Evolutionary conservation across 2,888 invertebrate species (phyloP).

Genomic region (Microctonus hyperodae): DNA sequence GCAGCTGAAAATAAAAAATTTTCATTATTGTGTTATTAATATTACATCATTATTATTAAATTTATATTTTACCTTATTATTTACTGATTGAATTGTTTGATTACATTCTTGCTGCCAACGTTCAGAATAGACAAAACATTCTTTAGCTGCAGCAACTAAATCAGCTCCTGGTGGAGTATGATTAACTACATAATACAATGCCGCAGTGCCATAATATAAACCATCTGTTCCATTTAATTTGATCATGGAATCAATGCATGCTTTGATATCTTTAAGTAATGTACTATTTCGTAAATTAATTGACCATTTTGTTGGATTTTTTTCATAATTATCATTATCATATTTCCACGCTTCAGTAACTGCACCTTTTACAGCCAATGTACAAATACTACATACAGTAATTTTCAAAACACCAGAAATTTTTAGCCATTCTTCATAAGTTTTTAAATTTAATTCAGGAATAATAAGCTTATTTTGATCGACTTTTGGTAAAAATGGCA

Average conservation of each 20-base stretch:
- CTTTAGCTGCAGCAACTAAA: conserved; percentile 64
- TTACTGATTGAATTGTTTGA: conserved; percentile 31
- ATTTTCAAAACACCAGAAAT: conserved; percentile 60
- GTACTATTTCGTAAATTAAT: conserved; percentile 44
- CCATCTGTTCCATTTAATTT: conserved; percentile 44
- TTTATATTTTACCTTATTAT: conserved; percentile 38
- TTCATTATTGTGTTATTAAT: not conserved
- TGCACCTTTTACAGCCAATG: conserved; percentile 64
- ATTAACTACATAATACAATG: conserved; percentile 60
- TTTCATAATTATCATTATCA: conserved; percentile 24
- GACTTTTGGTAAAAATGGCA: conserved; percentile 61
- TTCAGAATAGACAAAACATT: conserved; percentile 64
- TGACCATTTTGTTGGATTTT: conserved; percentile 42
- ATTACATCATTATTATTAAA: not conserved
- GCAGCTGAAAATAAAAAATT: conserved; percentile 26
- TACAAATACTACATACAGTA: conserved; percentile 64
- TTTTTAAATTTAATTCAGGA: conserved; percentile 64
- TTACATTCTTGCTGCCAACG: conserved; percentile 54
- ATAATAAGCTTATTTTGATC: conserved; percentile 27
- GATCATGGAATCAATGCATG: conserved; percentile 50
- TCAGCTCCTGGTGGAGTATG: conserved; percentile 63
- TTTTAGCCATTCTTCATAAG: conserved; percentile 65
- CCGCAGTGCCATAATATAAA: conserved; percentile 54
- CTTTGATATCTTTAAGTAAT: conserved; percentile 50
- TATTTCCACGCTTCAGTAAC: conserved; percentile 51